These are phyloP conservation scores for Patiria miniata DNA, from an alignment of 35 echinoderm and acorn worm genomes.

Conservation along the genomic window DNA sequence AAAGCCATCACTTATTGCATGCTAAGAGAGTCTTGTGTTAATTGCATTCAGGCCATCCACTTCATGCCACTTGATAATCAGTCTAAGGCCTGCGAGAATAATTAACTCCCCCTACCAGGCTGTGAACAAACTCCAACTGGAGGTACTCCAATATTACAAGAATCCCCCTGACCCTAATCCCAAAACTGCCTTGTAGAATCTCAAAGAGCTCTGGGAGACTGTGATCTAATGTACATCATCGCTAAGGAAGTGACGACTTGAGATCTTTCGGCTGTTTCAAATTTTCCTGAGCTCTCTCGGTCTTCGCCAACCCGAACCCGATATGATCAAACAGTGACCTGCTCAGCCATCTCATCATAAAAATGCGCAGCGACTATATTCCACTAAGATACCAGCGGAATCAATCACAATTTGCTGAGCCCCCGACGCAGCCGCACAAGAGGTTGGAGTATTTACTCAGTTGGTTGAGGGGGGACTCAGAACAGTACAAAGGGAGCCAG, in stretches of 20 bases:
- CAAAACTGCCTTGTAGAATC: background rate
- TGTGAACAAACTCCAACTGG: too few species aligned
- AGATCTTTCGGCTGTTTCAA: background rate
- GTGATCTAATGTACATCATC: too few species aligned
- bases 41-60: too few species aligned
- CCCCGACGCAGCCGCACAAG: background rate
- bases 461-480: constrained; percentile 10
- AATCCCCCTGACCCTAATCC: background rate
- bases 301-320: background rate
- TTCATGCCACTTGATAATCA: too few species aligned
- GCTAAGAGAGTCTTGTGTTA: too few species aligned
- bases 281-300: background rate
- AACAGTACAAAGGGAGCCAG: constrained; percentile 10
- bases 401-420: constrained; percentile 15
- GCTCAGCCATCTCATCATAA: background rate
- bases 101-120: too few species aligned
- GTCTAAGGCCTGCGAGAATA: too few species aligned
- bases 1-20: too few species aligned
- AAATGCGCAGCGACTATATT: background rate
- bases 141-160: background rate
- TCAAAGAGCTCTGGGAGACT: too few species aligned
- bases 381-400: background rate
- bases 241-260: background rate
- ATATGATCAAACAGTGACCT: constrained; percentile 18
- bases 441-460: constrained; percentile 26